These are phyloP conservation scores for Megaleporinus macrocephalus DNA, from an alignment of 2,113 vertebrate species.

Conservation along the genomic window DNA sequence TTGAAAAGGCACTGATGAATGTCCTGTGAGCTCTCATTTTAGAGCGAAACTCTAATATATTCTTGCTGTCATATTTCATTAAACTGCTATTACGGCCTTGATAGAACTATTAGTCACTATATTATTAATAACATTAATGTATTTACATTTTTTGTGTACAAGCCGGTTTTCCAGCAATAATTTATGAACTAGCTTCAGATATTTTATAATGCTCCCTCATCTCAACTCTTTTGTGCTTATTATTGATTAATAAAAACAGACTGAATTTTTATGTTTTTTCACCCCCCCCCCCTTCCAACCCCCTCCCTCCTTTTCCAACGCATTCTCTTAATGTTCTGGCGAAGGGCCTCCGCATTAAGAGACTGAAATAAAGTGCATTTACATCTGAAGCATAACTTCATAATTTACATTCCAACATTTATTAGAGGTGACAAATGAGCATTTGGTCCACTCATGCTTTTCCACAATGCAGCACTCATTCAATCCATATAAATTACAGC, in stretches of 20 bases:
- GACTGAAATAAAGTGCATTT: conserved; percentile 99
- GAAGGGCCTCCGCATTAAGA: conserved; percentile 92
- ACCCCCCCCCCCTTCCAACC: no score
- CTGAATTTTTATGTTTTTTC: conserved; percentile 93
- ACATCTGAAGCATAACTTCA: conserved; percentile 99
- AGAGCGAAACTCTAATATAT: conserved; percentile 80
- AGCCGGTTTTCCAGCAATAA: conserved; percentile 98
- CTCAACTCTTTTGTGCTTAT: conserved; percentile 95
- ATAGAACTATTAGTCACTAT: conserved; percentile 95
- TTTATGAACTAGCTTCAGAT: conserved; percentile 98
- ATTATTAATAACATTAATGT: conserved; percentile 99
- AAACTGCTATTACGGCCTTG: conserved; percentile 84
- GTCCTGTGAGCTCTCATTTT: conserved; percentile 75
- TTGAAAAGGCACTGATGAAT: conserved; percentile 81
- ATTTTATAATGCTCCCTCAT: conserved; percentile 95
- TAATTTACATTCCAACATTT: conserved; percentile 99
- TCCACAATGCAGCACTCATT: conserved; percentile 84
- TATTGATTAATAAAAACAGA: conserved; percentile 99
- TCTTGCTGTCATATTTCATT: conserved; percentile 85
- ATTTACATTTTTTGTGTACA: conserved; percentile 99
- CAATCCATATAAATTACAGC: conserved; percentile 84
- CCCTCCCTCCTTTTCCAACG: conserved; percentile 58
- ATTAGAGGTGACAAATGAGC: conserved; percentile 91
- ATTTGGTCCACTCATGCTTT: conserved; percentile 81
- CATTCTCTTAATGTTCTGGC: conserved; percentile 76